Conservation (phyloP, 2,113 vertebrate genomes). For the Labeo catla region DNA sequence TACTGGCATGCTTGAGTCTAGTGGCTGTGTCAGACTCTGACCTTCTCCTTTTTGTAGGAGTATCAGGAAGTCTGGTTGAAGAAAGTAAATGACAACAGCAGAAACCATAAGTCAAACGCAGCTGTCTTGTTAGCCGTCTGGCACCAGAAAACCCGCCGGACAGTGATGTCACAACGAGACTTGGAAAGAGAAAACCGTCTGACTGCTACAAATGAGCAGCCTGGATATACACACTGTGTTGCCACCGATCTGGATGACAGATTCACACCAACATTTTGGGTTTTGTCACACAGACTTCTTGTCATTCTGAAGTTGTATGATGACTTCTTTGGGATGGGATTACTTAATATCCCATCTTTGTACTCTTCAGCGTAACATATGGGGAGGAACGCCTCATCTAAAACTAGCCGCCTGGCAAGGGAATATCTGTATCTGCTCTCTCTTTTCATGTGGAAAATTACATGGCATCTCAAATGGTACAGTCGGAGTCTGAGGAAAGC, state of each 20-base stretch:
- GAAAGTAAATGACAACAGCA: constrained; percentile 16
- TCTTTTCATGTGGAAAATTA: constrained; percentile 61
- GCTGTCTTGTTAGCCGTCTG: constrained; percentile 1
- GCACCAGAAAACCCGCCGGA: neutral
- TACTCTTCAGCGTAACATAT: constrained; percentile 33
- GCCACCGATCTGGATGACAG: neutral
- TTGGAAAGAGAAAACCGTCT: neutral
- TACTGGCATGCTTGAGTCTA: constrained; percentile 22
- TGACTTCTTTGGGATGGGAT: constrained; percentile 19
- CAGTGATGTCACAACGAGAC: constrained; percentile 13
- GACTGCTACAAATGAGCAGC: neutral
- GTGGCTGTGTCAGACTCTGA: neutral
- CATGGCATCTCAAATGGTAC: constrained; percentile 50
- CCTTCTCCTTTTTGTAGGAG: neutral
- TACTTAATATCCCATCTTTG: constrained; percentile 34
- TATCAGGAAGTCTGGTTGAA: constrained; percentile 25
- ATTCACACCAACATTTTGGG: neutral
- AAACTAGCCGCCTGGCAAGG: constrained; percentile 35
- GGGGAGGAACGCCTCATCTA: constrained; percentile 19
- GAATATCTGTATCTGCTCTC: constrained; percentile 46
- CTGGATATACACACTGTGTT: neutral
- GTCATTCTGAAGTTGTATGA: neutral
- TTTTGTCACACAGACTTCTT: constrained; percentile 18
- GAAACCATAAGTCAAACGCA: neutral
- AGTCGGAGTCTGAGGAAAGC: constrained; percentile 12